phyloP scores from a whole-genome alignment of 2,888 invertebrate genomes.

The Machimus atricapillus region DNA sequence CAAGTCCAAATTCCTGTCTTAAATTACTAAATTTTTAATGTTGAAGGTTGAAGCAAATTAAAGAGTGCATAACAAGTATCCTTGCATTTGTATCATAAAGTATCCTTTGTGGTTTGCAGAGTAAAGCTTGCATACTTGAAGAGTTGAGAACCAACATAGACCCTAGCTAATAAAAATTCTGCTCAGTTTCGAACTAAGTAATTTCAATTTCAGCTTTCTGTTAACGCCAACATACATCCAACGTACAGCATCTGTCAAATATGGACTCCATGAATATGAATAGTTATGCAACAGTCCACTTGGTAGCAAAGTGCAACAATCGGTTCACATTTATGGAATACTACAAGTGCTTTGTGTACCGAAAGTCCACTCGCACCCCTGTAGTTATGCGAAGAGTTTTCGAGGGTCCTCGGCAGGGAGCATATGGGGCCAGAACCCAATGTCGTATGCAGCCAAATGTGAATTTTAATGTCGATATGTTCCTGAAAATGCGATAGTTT shows the following conservation, averaged over 20 bases:
- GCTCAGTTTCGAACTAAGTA: background rate
- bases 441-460: background rate
- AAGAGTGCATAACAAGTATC: background rate
- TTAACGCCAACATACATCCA: background rate
- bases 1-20: background rate
- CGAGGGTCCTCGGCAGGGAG: background rate
- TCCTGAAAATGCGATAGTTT: background rate
- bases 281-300: background rate
- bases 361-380: background rate
- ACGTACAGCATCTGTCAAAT: background rate
- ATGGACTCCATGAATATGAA: background rate
- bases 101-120: background rate
- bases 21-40: background rate
- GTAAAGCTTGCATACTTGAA: background rate
- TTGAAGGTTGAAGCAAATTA: background rate
- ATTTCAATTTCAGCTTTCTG: background rate
- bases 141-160: background rate
- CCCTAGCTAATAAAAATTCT: background rate
- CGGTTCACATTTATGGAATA: background rate
- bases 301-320: background rate
- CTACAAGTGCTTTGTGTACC: background rate
- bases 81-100: background rate
- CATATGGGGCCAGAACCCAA: background rate
- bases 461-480: background rate
- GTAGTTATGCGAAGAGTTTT: background rate